Conservation (phyloP, 2,113 vertebrate species). For the Columba livia region DNA sequence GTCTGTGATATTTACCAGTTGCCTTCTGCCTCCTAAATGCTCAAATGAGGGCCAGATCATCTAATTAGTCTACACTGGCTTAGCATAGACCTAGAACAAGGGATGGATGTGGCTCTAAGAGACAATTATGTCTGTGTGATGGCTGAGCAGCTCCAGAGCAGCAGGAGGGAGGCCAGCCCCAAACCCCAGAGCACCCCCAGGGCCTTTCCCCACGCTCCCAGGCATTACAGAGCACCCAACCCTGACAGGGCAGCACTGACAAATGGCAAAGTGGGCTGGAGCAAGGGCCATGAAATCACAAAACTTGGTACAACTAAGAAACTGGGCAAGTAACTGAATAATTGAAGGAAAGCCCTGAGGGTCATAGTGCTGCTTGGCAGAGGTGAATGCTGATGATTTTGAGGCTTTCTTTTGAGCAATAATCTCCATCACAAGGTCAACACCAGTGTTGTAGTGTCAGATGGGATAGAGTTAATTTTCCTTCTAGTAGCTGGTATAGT, state of each 20-base stretch:
- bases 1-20: background rate
- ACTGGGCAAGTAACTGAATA: background rate
- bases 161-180: background rate
- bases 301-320: accelerated
- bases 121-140: background rate
- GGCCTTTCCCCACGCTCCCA: too few species aligned
- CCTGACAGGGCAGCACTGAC: background rate
- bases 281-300: background rate
- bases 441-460: too few species aligned
- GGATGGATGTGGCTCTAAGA: background rate
- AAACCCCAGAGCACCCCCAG: background rate
- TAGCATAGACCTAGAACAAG: background rate
- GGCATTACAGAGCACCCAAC: background rate
- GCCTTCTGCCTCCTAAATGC: background rate
- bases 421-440: background rate
- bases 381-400: background rate
- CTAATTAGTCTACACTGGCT: background rate
- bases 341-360: background rate
- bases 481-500: too few species aligned
- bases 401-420: background rate
- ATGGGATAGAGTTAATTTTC: too few species aligned
- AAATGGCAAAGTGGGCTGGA: background rate
- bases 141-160: accelerated
- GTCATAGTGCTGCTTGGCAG: background rate
- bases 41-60: background rate